phyloP scores from a whole-genome alignment of 2,888 invertebrate species.

The Synergus laeviventris region DNA sequence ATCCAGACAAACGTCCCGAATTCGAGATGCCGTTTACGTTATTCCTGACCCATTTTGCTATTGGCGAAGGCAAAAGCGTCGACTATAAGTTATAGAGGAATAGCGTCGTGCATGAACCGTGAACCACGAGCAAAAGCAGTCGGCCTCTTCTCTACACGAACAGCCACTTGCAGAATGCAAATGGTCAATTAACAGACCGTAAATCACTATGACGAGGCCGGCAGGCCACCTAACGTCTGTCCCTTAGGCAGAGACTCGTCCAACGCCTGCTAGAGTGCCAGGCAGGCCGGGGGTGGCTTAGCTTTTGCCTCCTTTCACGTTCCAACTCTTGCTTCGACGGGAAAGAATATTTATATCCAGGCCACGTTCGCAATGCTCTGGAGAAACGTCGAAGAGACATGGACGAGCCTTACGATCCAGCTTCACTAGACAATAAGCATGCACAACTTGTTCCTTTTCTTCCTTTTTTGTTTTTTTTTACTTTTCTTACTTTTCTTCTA shows the following conservation, averaged over 20 bases:
- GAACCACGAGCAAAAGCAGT: background rate
- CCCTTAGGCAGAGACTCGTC: slow-evolving; percentile 14
- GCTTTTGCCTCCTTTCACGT: slow-evolving; percentile 48
- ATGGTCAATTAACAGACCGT: slow-evolving; percentile 73
- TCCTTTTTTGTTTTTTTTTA: background rate
- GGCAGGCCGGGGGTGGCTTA: slow-evolving; percentile 40
- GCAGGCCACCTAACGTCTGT: slow-evolving; percentile 40
- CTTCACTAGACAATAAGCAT: slow-evolving; percentile 29
- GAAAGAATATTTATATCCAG: slow-evolving; percentile 68
- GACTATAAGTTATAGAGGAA: background rate
- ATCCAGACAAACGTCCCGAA: slow-evolving; percentile 50
- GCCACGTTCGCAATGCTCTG: slow-evolving; percentile 65
- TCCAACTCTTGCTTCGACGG: slow-evolving; percentile 39
- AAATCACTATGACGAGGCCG: slow-evolving; percentile 66
- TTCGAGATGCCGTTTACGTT: slow-evolving; percentile 50
- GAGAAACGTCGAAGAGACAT: slow-evolving; percentile 58
- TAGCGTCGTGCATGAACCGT: slow-evolving; percentile 17
- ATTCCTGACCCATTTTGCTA: slow-evolving; percentile 71
- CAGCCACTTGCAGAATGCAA: slow-evolving; percentile 65
- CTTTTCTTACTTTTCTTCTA: slow-evolving; percentile 29
- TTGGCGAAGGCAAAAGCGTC: slow-evolving; percentile 56
- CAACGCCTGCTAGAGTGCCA: slow-evolving; percentile 34
- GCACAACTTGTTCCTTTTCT: slow-evolving; percentile 26
- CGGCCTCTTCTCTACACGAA: slow-evolving; percentile 31
- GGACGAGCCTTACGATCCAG: slow-evolving; percentile 44